Evolutionary conservation across 2,888 invertebrate species (phyloP).

Genomic region (Ethmia dodecea): DNA sequence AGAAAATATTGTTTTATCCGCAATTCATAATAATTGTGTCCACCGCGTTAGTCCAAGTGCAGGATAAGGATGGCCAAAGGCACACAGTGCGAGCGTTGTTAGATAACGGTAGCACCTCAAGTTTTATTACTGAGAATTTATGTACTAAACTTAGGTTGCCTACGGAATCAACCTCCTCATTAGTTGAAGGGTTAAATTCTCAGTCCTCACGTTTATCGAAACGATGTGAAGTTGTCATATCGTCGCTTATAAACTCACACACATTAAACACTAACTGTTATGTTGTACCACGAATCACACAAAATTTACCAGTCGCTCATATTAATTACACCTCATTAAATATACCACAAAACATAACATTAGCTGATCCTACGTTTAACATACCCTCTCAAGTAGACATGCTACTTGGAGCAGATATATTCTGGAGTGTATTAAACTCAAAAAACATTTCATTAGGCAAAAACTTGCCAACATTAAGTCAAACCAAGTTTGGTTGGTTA

Average conservation of each 20-base stretch:
- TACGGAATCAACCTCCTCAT: constrained; percentile 6
- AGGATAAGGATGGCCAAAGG: constrained; percentile 1
- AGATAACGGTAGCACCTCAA: constrained; percentile 13
- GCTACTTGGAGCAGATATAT: constrained; percentile 14
- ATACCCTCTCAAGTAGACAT: constrained; percentile 10
- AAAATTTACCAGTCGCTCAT: constrained; percentile 5
- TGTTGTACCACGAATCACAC: constrained; percentile 10
- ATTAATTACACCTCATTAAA: constrained; percentile 2
- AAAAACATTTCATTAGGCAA: constrained; percentile 7
- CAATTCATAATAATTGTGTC: constrained; percentile 3
- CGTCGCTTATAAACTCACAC: constrained; percentile 3
- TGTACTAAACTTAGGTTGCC: not conserved
- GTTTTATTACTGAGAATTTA: constrained; percentile 9
- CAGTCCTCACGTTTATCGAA: constrained; percentile 6
- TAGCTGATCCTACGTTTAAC: constrained; percentile 13
- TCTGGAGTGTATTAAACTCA: constrained; percentile 8
- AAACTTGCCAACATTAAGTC: constrained; percentile 8
- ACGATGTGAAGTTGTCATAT: constrained; percentile 1
- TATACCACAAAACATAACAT: constrained; percentile 5
- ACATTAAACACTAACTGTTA: constrained; percentile 5
- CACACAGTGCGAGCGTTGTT: constrained; percentile 6
- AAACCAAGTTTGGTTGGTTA: constrained; percentile 12
- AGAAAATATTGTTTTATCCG: constrained; percentile 1
- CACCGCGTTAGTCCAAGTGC: constrained; percentile 8
- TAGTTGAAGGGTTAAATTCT: constrained; percentile 12